Conservation (phyloP, 2,888 invertebrate genomes). For the Ceramica pisi region DNA sequence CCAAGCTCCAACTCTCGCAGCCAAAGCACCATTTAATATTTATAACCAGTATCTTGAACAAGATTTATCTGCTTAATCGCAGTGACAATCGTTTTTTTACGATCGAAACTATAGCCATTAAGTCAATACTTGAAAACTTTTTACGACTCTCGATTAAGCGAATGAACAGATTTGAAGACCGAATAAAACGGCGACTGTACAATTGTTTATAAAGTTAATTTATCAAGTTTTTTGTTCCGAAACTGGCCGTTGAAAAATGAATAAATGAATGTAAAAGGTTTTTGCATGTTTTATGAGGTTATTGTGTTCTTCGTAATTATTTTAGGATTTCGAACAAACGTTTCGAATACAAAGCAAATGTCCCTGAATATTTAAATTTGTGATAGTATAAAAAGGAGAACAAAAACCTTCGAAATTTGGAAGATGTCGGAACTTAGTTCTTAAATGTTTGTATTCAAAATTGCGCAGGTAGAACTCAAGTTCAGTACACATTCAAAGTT, state of each 20-base stretch:
- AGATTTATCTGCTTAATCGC: conserved; percentile 45
- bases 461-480: conserved; percentile 70
- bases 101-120: conserved; percentile 68
- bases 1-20: not conserved
- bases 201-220: conserved; percentile 67
- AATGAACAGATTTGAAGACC: conserved; percentile 70
- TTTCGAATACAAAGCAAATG: conserved; percentile 32
- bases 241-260: conserved; percentile 34
- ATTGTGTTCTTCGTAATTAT: conserved; percentile 64
- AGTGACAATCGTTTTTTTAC: conserved; percentile 65
- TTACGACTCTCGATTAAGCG: conserved; percentile 75
- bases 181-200: conserved; percentile 68
- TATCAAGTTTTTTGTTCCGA: conserved; percentile 64
- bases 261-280: conserved; percentile 56
- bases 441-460: conserved; percentile 67
- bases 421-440: conserved; percentile 25
- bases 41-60: conserved; percentile 32
- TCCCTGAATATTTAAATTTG: conserved; percentile 7
- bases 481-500: conserved; percentile 73
- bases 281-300: conserved; percentile 38
- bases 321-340: conserved; percentile 53
- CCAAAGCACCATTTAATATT: conserved; percentile 28
- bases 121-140: conserved; percentile 71
- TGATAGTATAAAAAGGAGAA: conserved; percentile 1
- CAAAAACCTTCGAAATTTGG: conserved; percentile 18